Evolutionary conservation across 2,113 vertebrate genomes (phyloP).

Genomic region (Poicephalus meyeri): DNA sequence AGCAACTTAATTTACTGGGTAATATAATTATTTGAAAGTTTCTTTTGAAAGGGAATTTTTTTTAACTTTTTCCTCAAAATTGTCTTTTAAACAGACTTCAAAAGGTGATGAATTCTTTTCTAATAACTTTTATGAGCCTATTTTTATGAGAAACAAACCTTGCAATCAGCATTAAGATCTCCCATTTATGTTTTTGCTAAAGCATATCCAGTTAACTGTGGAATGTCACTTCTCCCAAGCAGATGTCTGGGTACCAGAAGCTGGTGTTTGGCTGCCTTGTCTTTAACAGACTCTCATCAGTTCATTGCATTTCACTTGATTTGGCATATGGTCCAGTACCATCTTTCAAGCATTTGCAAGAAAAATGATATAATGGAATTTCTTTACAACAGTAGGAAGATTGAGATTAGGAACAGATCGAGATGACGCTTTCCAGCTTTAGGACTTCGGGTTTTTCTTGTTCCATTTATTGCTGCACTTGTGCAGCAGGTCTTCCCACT

Average conservation of each 20-base stretch:
- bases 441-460: background rate
- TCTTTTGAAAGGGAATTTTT: background rate
- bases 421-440: background rate
- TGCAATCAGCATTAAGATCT: conserved; percentile 24
- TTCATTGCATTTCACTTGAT: background rate
- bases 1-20: background rate
- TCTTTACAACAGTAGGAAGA: background rate
- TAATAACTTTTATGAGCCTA: conserved; percentile 29
- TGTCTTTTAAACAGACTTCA: background rate
- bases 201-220: conserved; percentile 1
- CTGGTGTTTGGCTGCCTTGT: background rate
- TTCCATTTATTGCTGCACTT: background rate
- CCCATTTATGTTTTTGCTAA: background rate
- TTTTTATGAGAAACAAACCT: conserved; percentile 39
- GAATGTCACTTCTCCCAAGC: conserved; percentile 8
- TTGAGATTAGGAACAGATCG: background rate
- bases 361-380: background rate
- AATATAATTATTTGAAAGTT: background rate
- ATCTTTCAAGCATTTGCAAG: background rate
- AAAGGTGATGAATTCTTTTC: background rate
- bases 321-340: background rate
- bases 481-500: background rate
- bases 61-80: background rate
- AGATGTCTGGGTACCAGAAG: background rate
- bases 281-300: background rate